Evolutionary conservation across 2,113 vertebrate species (phyloP), one percentile per base, ranked within the genome.

Genomic region (Nannospalax galili): DNA sequence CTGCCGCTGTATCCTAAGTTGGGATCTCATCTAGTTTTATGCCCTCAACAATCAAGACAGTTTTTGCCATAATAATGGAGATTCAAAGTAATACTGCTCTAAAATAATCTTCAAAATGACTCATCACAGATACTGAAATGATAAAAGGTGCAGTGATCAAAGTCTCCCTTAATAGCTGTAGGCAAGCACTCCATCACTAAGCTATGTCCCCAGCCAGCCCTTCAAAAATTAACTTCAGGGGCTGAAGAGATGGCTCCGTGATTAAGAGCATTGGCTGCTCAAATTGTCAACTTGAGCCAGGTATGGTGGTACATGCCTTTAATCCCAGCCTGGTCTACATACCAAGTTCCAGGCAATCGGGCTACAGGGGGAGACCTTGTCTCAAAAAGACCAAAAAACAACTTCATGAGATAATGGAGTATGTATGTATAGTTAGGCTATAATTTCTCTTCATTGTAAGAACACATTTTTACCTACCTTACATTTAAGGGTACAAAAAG

Each of bases 401-500:
- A n/a, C n/a, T n/a, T n/a, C n/a, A n/a, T 67, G 14, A 91, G 70
- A 30, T 67, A 56, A 28, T 74, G 0, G 1, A 75, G 3, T n/a
- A n/a, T n/a, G n/a, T n/a, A n/a, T n/a, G 5, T 84, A 2, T 65
- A 90, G 52, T 9, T 73, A 84, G 85, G 42, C 72, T 42, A 45
- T 69, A 22, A 93, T 88, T 89, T 87, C 35, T 64, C 69, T 94
- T 74, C 40, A 80, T 62, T 9, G 37, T 15, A n/a, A 48, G 65
- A 89, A 84, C 42, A 35, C 15, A 84, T 4, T 80, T 91, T 97
- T 19, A 97, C 98, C 98, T 98, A 99, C 99, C 99, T 99, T 99
- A 98, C 99, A 99, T 95, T 99, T 99, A 88, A 98, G 94, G 3
- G 99, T 98, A 98, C 99, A 99, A 98, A 99, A 99, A 30, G 99